Conservation (phyloP, 2,888 invertebrate species). For the Camptogramma bilineatum region DNA sequence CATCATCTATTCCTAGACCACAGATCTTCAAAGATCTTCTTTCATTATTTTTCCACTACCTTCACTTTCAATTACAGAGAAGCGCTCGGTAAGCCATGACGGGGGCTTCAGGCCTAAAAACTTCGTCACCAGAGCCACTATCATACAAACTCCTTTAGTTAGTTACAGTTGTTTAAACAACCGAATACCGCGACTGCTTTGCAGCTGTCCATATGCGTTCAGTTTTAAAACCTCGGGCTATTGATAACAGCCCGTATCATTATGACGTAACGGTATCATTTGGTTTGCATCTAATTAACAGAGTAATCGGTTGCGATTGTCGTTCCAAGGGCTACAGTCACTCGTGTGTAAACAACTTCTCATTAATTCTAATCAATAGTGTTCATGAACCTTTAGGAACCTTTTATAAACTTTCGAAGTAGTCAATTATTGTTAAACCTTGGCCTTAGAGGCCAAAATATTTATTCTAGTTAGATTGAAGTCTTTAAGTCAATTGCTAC, state of each 20-base stretch:
- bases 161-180: neutral
- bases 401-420: neutral
- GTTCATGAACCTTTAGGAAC: too few species aligned
- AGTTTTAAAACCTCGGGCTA: slow-evolving; percentile 14
- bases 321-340: slow-evolving; percentile 50
- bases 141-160: neutral
- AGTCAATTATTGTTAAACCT: too few species aligned
- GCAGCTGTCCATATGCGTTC: neutral
- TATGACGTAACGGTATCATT: slow-evolving; percentile 12
- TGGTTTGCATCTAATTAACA: slow-evolving; percentile 31
- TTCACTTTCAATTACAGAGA: too few species aligned
- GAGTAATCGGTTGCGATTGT: slow-evolving; percentile 47
- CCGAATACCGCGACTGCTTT: neutral
- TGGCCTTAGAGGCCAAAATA: too few species aligned
- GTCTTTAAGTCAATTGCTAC: too few species aligned
- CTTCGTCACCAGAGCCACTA: neutral
- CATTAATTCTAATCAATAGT: slow-evolving; percentile 46
- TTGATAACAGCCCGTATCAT: slow-evolving; percentile 16
- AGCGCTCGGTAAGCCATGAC: too few species aligned
- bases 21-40: too few species aligned
- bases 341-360: slow-evolving; percentile 47
- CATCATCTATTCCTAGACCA: too few species aligned
- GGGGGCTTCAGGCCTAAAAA: neutral
- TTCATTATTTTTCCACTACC: too few species aligned
- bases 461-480: too few species aligned